phyloP scores from a whole-genome alignment of 2,888 invertebrate species.

The Nephrotoma flavescens region DNA sequence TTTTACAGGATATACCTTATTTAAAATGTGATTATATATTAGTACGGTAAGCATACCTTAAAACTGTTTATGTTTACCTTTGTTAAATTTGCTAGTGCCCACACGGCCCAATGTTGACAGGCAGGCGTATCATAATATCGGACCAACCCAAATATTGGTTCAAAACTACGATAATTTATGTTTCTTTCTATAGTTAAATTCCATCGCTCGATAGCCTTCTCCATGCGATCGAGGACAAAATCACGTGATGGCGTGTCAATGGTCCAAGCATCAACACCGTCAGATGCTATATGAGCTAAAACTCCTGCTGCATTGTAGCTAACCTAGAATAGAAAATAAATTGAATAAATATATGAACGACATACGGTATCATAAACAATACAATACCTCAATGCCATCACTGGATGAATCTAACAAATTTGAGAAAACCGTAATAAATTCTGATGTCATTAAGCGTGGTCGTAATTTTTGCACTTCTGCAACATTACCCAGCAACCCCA shows the following conservation, averaged over 20 bases:
- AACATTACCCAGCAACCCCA: constrained; percentile 92
- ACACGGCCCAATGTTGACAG: constrained; percentile 93
- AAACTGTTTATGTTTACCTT: constrained; percentile 23
- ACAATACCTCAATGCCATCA: constrained; percentile 84
- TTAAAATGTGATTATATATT: constrained; percentile 14
- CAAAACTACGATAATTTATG: constrained; percentile 93
- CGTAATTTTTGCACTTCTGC: constrained; percentile 82
- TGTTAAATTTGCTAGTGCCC: constrained; percentile 94
- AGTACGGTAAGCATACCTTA: not conserved
- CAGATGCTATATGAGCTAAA: constrained; percentile 87
- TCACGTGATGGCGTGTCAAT: constrained; percentile 54
- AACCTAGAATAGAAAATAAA: constrained; percentile 37
- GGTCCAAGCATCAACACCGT: constrained; percentile 74
- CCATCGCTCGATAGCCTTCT: constrained; percentile 76
- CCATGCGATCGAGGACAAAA: constrained; percentile 59
- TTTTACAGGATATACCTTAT: constrained; percentile 59
- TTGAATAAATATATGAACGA: not conserved
- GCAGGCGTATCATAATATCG: constrained; percentile 73
- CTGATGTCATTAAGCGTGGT: constrained; percentile 65
- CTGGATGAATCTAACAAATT: constrained; percentile 68
- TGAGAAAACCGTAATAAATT: constrained; percentile 76
- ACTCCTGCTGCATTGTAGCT: constrained; percentile 95
- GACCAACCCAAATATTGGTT: constrained; percentile 78
- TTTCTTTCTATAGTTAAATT: constrained; percentile 73
- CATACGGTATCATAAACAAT: not conserved